Percentiles rank a stretch among this genome's conserved stretches.
Conservation (phyloP, 2,797 vertebrate species). For the Sciurus vulgaris region DNA sequence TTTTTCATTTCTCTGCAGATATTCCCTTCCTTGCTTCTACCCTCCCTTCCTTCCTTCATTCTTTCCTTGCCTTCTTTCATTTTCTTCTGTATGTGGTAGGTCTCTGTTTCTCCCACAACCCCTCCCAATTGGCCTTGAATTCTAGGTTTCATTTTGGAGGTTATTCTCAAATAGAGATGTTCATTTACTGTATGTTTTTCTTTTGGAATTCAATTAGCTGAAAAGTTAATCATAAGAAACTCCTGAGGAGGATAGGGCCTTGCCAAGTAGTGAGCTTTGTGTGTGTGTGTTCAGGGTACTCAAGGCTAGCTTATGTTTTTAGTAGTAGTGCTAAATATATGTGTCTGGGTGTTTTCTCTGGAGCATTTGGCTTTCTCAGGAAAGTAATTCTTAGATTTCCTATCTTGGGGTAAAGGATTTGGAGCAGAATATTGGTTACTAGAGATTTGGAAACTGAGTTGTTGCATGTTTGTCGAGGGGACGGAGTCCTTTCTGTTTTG, state of each 20-base stretch:
- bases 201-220: background rate
- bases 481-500: background rate
- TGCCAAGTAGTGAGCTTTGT: background rate
- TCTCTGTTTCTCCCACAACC: background rate
- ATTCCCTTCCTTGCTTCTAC: background rate
- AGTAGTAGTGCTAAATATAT: background rate
- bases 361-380: background rate
- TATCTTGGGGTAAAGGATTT: background rate
- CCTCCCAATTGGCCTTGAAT: background rate
- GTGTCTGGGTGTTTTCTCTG: background rate
- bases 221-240: background rate
- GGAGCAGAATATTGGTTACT: background rate
- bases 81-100: background rate
- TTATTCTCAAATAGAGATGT: background rate
- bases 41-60: background rate
- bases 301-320: background rate
- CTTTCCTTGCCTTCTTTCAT: too few relatives aligned
- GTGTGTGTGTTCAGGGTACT: background rate
- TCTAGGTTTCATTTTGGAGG: conserved; percentile 24
- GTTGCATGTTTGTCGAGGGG: background rate
- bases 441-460: background rate
- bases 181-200: background rate
- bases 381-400: background rate
- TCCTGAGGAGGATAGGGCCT: background rate
- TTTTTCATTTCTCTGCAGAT: background rate